Evolutionary conservation across 1,140 invertebrate genomes (phyloP).

Genomic region (Achatina immaculata): DNA sequence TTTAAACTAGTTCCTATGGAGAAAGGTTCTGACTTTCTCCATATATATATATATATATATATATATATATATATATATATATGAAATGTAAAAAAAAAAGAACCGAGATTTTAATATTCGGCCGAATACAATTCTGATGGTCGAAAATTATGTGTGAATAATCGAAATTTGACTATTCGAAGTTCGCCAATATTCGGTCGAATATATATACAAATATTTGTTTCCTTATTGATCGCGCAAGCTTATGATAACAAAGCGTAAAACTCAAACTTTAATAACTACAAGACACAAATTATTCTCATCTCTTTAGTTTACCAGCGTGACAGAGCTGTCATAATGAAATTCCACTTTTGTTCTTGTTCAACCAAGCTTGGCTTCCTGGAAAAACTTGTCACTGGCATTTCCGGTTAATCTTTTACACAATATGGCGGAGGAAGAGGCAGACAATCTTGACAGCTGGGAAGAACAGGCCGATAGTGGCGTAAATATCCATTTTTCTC

Average conservation of each 20-base stretch:
- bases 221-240: not conserved
- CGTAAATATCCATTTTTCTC: constrained; percentile 40
- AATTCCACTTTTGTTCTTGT: not conserved
- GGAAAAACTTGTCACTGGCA: not conserved
- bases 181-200: too few relatives aligned
- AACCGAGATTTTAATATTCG: not conserved
- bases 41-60: constrained; percentile 5
- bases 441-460: constrained; percentile 83
- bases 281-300: not conserved
- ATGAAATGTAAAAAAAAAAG: too few relatives aligned
- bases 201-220: not conserved
- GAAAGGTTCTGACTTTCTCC: too few relatives aligned
- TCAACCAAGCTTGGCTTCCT: not conserved
- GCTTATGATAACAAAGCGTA: not conserved
- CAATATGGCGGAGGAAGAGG: constrained; percentile 57
- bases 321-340: not conserved
- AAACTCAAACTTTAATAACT: not conserved
- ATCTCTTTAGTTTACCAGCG: not conserved
- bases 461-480: constrained; percentile 84
- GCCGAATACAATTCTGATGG: not conserved
- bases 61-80: constrained; percentile 5
- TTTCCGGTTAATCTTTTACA: constrained; percentile 8
- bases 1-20: not conserved
- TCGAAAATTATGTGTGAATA: not conserved
- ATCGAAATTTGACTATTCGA: not conserved